phyloP scores from a whole-genome alignment of 1,140 invertebrate genomes.

The Brachionus calyciflorus region DNA sequence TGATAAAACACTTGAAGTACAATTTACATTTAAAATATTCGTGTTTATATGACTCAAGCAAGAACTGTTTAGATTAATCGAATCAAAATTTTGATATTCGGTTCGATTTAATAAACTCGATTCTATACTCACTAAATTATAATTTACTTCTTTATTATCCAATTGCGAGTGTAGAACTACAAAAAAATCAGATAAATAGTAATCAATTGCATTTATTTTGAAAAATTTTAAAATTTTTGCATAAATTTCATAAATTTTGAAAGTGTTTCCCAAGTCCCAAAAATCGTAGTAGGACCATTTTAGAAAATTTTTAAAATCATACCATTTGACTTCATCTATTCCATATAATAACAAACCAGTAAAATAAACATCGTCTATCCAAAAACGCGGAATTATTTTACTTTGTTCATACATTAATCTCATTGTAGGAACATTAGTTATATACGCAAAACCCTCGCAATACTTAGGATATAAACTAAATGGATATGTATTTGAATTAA shows the following conservation, averaged over 20 bases:
- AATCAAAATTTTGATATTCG: too few relatives aligned
- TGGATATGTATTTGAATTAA: constrained; percentile 56
- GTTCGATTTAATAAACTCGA: not conserved
- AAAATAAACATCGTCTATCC: constrained; percentile 61
- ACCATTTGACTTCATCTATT: not conserved
- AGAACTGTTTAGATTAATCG: not conserved
- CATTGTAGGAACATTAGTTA: constrained; percentile 58
- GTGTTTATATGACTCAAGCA: not conserved
- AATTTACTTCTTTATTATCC: constrained; percentile 38
- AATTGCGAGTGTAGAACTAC: constrained; percentile 26
- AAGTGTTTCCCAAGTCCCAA: constrained; percentile 35
- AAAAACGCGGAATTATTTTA: constrained; percentile 55
- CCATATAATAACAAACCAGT: constrained; percentile 54
- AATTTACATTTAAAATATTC: not conserved
- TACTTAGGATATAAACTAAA: constrained; percentile 59
- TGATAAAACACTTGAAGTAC: not conserved
- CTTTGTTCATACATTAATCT: constrained; percentile 53
- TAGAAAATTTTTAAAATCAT: constrained; percentile 14
- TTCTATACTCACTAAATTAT: not conserved
- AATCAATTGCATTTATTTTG: constrained; percentile 25
- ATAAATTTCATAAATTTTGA: constrained; percentile 35
- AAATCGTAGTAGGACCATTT: constrained; percentile 44
- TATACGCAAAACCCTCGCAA: constrained; percentile 60
- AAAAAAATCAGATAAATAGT: constrained; percentile 21
- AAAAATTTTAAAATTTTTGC: constrained; percentile 30